Evolutionary conservation across 2,888 invertebrate genomes (phyloP), one percentile per base, ranked within the genome.

Genomic region (Mesochorus sp.): DNA sequence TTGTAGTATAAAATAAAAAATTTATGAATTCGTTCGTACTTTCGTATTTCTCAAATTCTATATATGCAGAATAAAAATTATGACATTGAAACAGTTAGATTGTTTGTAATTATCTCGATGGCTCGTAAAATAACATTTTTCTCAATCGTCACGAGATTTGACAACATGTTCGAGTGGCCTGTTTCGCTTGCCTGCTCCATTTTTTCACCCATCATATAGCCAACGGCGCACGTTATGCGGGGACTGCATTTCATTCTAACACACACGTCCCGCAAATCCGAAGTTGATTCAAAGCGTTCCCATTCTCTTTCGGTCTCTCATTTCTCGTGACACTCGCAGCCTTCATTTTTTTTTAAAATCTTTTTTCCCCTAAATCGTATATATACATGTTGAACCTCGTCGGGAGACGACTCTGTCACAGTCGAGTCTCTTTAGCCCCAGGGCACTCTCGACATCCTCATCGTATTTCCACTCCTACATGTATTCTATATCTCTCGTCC

Each of bases 261-360:
- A 26, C 24, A 42, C 53, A 62, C 28, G 61, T 55, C 53, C 28
- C 14, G 47, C 19, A 68, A 68, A 68, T 75, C 53, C 62, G 39
- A 68, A 64, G 49, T 64, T 76, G 57, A 70, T 76, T 76, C 49
- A 64, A 70, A 75, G 61, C 55, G 39, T 51, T 55, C 55, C 14
- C 19, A 14, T 59, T 59, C n/a, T 55, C 51, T 62, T 34, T 49
- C n/a, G n/a, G n/a, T 44, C n/a, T 31, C 12, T 14, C 21, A 31
- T 51, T 37, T 31, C 21, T 64, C 74, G 12, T 53, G 47, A 39
- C 55, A 55, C 57, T 75, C 42, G 42, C 51, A 61, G 61, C 53
- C 53, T 34, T 61, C 17, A 8, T 26, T 19, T 42, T 61, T 42
- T 66, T 68, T 61, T 57, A 37, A n/a, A n/a, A 49, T 49, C 39